Percentiles rank a stretch among this genome's conserved stretches.
These are phyloP conservation scores for Polyommatus iphigenia DNA, from an alignment of 2,888 invertebrate species.

Conservation along the genomic window DNA sequence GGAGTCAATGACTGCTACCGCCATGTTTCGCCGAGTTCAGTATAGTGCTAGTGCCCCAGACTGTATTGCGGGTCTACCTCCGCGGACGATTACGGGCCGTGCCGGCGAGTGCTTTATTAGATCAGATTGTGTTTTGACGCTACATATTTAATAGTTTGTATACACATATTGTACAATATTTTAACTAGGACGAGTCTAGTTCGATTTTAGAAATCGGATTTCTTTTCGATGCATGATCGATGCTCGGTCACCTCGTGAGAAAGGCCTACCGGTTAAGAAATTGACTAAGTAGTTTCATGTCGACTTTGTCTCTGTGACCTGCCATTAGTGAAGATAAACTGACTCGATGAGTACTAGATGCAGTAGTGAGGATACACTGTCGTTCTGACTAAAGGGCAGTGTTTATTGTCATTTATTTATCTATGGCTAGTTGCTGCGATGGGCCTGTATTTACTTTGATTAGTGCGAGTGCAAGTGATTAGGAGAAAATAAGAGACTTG, in stretches of 20 bases:
- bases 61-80: constrained; percentile 6
- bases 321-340: constrained; percentile 26
- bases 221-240: not conserved
- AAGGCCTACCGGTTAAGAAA: constrained; percentile 25
- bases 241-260: not conserved
- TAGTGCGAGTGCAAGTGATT: no score
- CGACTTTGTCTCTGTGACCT: constrained; percentile 16
- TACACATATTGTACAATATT: constrained; percentile 29
- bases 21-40: no score
- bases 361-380: constrained; percentile 17
- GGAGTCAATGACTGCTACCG: no score
- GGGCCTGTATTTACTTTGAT: no score
- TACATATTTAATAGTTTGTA: constrained; percentile 26
- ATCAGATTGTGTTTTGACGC: constrained; percentile 29
- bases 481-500: no score
- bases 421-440: constrained; percentile 11
- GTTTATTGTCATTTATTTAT: constrained; percentile 11
- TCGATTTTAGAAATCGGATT: constrained; percentile 18
- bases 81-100: constrained; percentile 17
- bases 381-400: not conserved
- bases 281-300: constrained; percentile 16
- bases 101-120: constrained; percentile 24
- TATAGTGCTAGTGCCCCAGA: not conserved
- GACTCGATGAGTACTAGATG: constrained; percentile 20
- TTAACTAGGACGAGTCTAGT: constrained; percentile 24